phyloP scores from a whole-genome alignment of 2,113 vertebrate species.

The Cervus canadensis region DNA sequence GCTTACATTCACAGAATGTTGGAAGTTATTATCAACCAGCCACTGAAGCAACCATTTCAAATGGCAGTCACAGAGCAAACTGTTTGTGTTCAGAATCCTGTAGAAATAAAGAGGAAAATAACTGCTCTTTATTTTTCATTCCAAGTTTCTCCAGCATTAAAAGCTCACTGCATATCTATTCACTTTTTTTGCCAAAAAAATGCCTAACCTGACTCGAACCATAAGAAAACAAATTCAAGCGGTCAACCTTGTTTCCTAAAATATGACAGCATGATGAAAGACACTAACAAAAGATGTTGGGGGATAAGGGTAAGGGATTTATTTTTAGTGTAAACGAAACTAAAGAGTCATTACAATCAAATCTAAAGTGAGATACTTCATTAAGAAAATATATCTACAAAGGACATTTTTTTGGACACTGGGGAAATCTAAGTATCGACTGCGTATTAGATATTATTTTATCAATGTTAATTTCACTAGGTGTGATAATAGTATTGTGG shows the following conservation, averaged over 20 bases:
- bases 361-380: not conserved
- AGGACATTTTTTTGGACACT: not conserved
- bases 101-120: constrained; percentile 35
- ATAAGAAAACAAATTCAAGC: not conserved
- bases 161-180: not conserved
- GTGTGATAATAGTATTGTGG: not conserved
- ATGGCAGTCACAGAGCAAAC: constrained; percentile 87
- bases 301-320: not conserved
- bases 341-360: not conserved
- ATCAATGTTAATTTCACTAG: not conserved
- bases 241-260: not conserved
- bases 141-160: not conserved
- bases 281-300: not conserved
- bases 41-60: constrained; percentile 85
- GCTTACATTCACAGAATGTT: constrained; percentile 76
- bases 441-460: not conserved
- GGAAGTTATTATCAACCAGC: constrained; percentile 76
- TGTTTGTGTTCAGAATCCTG: constrained; percentile 85
- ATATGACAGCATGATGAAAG: not conserved
- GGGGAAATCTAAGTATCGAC: not conserved
- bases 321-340: not conserved
- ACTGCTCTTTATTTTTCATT: not conserved
- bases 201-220: not conserved
- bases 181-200: constrained; percentile 17
- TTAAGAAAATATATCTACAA: not conserved